Evolutionary conservation across 2,888 invertebrate genomes (phyloP), one percentile per base, ranked within the genome.

Genomic region (Phania funesta): DNA sequence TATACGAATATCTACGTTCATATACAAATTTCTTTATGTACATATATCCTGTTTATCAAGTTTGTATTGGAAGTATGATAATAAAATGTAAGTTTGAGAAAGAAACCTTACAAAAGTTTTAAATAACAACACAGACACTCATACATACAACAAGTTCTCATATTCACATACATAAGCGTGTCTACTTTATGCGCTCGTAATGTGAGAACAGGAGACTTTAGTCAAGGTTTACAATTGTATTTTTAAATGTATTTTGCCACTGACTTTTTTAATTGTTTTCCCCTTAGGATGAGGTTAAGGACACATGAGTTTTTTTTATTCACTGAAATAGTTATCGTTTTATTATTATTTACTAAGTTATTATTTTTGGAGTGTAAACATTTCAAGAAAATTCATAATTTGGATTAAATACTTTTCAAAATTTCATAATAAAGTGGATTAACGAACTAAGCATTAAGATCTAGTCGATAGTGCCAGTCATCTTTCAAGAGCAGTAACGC

Each of bases 51-150:
- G 3, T 26, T 3, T 26, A 26, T 26, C 3, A 26, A 26, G 3
- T 26, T 26, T 5, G 6, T 3, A 5, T 26, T 26, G 4, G 26
- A 6, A n/a, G n/a, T n/a, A 24, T 65, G 41, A 16, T 60, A 41
- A 46, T 77, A 20, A 20, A 56, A 6, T 35, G 38, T 29, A 54
- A 46, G 38, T 29, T 56, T 18, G 68, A 77, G n/a, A 48, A 70
- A 50, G 70, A 78, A 71, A 29, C 77, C 77, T 38, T 56, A 71
- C 48, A 71, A 64, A 71, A 41, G 56, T 58, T 56, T 50, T 29
- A 64, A 64, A 70, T 58, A 78, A 78, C 70, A 64, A 71, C 64
- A 64, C 64, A 29, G 64, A 71, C n/a, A n/a, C n/a, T n/a, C n/a
- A n/a, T n/a, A 56, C 41, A 58, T 38, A 70, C 48, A 46, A 32